phyloP scores from a whole-genome alignment of 2,113 vertebrate genomes.

The Pteronura brasiliensis region DNA sequence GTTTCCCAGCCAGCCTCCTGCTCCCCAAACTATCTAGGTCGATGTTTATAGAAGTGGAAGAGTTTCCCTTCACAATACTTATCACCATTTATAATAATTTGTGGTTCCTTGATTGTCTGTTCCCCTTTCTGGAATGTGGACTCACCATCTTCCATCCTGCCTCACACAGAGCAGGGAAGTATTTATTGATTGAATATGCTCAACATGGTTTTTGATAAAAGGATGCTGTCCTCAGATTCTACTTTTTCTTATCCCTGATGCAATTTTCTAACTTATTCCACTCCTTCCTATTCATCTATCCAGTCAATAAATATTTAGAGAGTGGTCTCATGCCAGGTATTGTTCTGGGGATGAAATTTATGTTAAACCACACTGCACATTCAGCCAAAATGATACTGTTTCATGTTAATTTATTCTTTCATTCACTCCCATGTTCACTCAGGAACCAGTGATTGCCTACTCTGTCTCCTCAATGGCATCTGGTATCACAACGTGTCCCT shows the following conservation, averaged over 20 bases:
- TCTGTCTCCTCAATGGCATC: not conserved
- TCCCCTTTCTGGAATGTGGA: not conserved
- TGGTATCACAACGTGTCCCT: not conserved
- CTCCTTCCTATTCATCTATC: not conserved
- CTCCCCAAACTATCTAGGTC: fast-evolving
- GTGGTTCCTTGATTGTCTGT: too few relatives aligned
- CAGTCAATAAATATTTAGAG: conserved; percentile 1
- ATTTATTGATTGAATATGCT: not conserved
- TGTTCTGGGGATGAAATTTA: not conserved
- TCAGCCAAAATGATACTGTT: not conserved
- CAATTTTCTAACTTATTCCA: conserved; percentile 7
- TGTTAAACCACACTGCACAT: not conserved
- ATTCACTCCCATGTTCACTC: not conserved
- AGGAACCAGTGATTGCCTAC: not conserved
- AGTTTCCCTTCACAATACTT: not conserved
- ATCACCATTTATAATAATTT: not conserved
- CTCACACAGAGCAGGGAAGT: not conserved
- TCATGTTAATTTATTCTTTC: not conserved
- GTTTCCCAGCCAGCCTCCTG: not conserved
- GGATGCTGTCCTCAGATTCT: not conserved
- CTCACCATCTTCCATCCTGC: not conserved
- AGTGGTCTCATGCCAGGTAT: not conserved
- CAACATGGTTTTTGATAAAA: not conserved
- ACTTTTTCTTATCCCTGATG: not conserved
- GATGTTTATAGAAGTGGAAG: not conserved